These are phyloP conservation scores for Ivindomyrus marchei DNA, from an alignment of 2,113 vertebrate species.

Conservation along the genomic window DNA sequence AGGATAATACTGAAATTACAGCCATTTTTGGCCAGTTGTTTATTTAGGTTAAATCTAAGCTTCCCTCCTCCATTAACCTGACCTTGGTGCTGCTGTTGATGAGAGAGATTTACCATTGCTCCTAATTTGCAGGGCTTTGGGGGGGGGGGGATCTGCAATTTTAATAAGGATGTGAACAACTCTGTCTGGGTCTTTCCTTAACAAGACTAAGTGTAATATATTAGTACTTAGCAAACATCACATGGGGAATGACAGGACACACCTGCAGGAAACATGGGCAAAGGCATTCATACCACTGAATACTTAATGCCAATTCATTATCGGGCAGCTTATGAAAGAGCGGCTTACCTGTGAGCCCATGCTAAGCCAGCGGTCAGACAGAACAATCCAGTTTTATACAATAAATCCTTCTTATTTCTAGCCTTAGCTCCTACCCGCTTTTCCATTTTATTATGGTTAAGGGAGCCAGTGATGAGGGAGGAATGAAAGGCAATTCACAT, in stretches of 20 bases:
- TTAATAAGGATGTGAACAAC: background rate
- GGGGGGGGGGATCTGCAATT: background rate
- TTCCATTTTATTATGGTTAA: background rate
- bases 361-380: slow-evolving; percentile 10
- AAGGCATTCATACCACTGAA: background rate
- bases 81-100: background rate
- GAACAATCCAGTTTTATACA: background rate
- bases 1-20: background rate
- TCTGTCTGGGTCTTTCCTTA: background rate
- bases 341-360: slow-evolving; percentile 4
- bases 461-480: background rate
- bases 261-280: background rate
- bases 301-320: slow-evolving; percentile 13
- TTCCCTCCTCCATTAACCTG: background rate
- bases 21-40: background rate
- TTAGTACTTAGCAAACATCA: background rate
- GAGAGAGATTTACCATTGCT: background rate
- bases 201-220: slow-evolving; percentile 2
- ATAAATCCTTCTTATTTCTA: background rate
- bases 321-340: slow-evolving; percentile 1
- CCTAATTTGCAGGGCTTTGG: background rate
- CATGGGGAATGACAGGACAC: background rate
- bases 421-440: background rate
- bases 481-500: background rate
- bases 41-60: background rate